Base-by-base conservation (phyloP, 2,113 vertebrate species). In the Phalacrocorax aristotelis region DNA sequence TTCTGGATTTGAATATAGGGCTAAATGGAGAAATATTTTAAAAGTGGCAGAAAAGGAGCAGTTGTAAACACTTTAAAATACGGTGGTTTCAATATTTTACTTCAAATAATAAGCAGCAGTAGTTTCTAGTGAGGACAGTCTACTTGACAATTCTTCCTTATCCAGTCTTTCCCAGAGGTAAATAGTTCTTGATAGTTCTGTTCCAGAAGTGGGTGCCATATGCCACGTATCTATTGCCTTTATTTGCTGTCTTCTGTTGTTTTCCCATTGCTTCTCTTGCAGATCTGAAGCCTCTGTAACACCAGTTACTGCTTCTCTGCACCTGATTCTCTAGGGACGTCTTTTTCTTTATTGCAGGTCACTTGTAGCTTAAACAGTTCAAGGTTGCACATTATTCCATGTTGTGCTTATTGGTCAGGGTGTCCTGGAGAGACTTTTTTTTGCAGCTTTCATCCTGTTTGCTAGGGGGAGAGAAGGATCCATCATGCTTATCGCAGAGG, bases 231-330 rank as follows among this genome's bases (percentile, higher is more conserved):
- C 25, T 76, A 7, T 46, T 71, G 4, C 13, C 15, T 83, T 71
- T 58, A n/a, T 51, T 84, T 20, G 5, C 26, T 7, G 12, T 15
- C 13, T 64, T 66, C 51, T 38, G 19, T 30, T 79, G 46, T 42
- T 78, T 79, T 61, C 9, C 19, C 17, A n/a, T 38, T 0, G 0
- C 4, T 65, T 48, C 74, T 4, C 14, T 55, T 46, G n/a, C 4
- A 77, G 40, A 52, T 14, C 13, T 77, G 49, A 65, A 74, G 20
- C 14, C 16, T 57, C n/a, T 74, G 17, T 49, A n/a, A 23, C n/a
- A 75, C 4, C 2, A 2, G 15, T 38, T 57, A 17, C 55, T 61
- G 40, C 10, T 93, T 57, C 91, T 51, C 64, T 89, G 34, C 20
- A 29, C n/a, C 69, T 51, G 22, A 38, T 32, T 93, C 16, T 30